Evolutionary conservation across 2,797 vertebrate species (phyloP).

Genomic region (Pipistrellus kuhlii): DNA sequence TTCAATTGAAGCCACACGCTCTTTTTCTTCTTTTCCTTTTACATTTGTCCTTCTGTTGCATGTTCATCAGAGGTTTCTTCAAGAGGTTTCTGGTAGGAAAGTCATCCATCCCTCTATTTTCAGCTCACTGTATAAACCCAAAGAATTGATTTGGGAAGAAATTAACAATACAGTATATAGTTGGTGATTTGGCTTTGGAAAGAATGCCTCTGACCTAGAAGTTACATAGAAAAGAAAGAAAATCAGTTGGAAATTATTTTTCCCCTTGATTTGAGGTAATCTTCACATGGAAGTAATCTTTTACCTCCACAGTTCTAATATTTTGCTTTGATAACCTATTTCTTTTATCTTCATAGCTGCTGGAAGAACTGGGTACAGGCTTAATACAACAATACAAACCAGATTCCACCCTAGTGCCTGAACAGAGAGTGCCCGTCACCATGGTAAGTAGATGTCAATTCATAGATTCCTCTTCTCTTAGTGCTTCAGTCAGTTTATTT

Average conservation of each 20-base stretch:
- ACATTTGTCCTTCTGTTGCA: not conserved
- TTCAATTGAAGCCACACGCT: not conserved
- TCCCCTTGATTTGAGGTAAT: not conserved
- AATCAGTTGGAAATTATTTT: slow-evolving; percentile 41
- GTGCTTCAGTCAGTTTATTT: not conserved
- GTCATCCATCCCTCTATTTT: not conserved
- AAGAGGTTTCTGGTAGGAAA: slow-evolving; percentile 2
- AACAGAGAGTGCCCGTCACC: slow-evolving; percentile 89
- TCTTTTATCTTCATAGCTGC: slow-evolving; percentile 88
- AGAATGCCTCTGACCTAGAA: not conserved
- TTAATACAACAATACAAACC: slow-evolving; percentile 95
- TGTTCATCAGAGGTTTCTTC: not conserved
- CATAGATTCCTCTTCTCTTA: not conserved
- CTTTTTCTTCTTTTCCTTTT: not conserved
- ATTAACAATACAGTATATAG: not conserved
- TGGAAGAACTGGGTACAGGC: slow-evolving; percentile 96
- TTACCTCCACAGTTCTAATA: not conserved
- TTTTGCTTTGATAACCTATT: not conserved
- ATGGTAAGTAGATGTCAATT: slow-evolving; percentile 86
- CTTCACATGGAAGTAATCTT: not conserved
- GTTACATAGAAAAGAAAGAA: slow-evolving; percentile 52
- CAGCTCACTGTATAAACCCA: not conserved
- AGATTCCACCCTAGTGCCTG: slow-evolving; percentile 86
- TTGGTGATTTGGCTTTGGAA: slow-evolving; percentile 20
- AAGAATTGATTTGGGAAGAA: not conserved